Base-by-base conservation (phyloP, 2,888 invertebrate genomes). In the Dolomedes plantarius region DNA sequence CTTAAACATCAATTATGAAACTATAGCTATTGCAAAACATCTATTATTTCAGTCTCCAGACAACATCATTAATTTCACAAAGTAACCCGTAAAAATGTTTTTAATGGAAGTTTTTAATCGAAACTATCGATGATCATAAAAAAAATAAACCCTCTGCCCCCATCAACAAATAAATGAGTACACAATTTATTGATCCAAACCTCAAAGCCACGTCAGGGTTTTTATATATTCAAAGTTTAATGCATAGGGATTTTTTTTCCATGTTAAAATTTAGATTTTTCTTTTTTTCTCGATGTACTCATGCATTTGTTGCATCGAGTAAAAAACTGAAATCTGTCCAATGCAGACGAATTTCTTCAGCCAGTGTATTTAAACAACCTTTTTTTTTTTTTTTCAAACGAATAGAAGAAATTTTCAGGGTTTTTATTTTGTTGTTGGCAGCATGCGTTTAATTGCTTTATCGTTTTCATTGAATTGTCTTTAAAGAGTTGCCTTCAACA, bases 71-170 rank as follows among this genome's bases (percentile, higher is more conserved):
- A 46, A 46, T 46, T 46, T 46, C 41, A 16, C 16, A 46, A 13
- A 46, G 16, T 46, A 46, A 46, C 41, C 41, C 16, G 46, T 46
- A 46, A 46, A 46, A 46, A 46, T 46, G 41, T 46, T 46, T 46
- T 46, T 46, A 46, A 46, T 46, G 16, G 16, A 46, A 46, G 13
- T 46, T 46, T 46, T 46, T 46, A 46, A 46, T 46, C 41, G 41
- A 46, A 46, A 46, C 41, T 46, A 46, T 46, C 16, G 41, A 13
- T 46, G 41, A 46, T 13, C 41, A 46, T 13, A 16, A 46, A 46
- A 46, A 46, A 46, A 46, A 11, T 46, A 13, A 46, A 16, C 9
- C 13, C 2, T 5, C 16, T 16, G 11, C 1, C 16, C 16, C 16
- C 41, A 46, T 46, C 41, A 46, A 16, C 6, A 46, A 46, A 46